A percentile compares a stretch with the other conserved stretches of the same genome.
phyloP scores from a whole-genome alignment of 2,888 invertebrate species.

The Rhagonycha fulva region DNA sequence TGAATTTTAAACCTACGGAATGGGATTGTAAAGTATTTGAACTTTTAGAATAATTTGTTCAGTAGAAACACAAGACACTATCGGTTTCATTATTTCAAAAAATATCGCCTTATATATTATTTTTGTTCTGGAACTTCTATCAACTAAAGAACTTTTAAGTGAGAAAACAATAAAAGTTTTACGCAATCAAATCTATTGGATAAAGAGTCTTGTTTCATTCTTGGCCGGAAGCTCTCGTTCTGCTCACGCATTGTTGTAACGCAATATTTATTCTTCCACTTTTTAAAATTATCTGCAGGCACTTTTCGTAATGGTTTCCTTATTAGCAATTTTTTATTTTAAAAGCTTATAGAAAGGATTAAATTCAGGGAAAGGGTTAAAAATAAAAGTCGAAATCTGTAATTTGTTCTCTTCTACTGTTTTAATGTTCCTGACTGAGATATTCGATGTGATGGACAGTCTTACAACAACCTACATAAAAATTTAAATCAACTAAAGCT shows the following conservation, averaged over 20 bases:
- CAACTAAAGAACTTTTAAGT: neutral
- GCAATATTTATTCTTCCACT: neutral
- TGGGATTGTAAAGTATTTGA: neutral
- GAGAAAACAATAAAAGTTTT: neutral
- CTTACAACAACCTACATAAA: conserved; percentile 28
- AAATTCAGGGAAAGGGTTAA: neutral
- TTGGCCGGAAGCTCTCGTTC: neutral
- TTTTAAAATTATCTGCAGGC: neutral
- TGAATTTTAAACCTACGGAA: no score
- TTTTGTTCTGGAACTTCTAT: neutral
- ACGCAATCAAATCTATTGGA: neutral
- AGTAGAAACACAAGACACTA: neutral
- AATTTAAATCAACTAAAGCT: conserved; percentile 26
- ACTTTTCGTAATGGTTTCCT: neutral
- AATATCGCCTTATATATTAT: neutral
- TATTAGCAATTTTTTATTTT: neutral
- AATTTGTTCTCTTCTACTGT: conserved; percentile 10
- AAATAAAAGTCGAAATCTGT: neutral
- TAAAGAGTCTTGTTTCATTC: neutral
- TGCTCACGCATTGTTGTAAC: neutral
- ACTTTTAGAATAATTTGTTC: neutral
- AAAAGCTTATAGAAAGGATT: neutral
- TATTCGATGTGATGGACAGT: conserved; percentile 27
- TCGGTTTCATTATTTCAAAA: neutral
- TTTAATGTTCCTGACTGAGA: conserved; percentile 18